These are phyloP conservation scores for Eidolon dupreanum DNA, from an alignment of 2,797 vertebrate species.

Conservation along the genomic window DNA sequence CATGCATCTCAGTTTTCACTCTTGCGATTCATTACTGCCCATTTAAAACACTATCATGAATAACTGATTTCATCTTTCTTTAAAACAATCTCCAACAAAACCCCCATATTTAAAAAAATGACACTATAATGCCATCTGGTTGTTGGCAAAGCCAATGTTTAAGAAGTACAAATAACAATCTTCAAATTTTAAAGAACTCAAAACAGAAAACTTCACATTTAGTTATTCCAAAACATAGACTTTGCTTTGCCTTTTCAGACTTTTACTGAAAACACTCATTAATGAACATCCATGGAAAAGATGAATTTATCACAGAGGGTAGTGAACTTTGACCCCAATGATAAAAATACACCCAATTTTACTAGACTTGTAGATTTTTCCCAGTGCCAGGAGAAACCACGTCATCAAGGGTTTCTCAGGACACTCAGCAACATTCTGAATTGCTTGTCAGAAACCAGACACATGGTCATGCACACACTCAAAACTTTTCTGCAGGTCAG, in stretches of 20 bases:
- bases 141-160: slow-evolving; percentile 44
- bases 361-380: slow-evolving; percentile 66
- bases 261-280: slow-evolving; percentile 50
- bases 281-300: slow-evolving; percentile 65
- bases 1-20: neutral
- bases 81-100: slow-evolving; percentile 40
- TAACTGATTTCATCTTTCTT: slow-evolving; percentile 51
- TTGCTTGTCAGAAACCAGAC: slow-evolving; percentile 67
- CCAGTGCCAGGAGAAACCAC: slow-evolving; percentile 58
- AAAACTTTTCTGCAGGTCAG: slow-evolving; percentile 80
- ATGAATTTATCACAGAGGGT: slow-evolving; percentile 67
- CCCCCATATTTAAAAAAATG: slow-evolving; percentile 56
- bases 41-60: slow-evolving; percentile 21
- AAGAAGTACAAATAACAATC: neutral
- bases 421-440: slow-evolving; percentile 74
- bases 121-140: slow-evolving; percentile 38
- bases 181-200: slow-evolving; percentile 37
- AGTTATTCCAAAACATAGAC: neutral
- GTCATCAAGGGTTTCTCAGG: slow-evolving; percentile 72
- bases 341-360: slow-evolving; percentile 64
- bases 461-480: slow-evolving; percentile 71
- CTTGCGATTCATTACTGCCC: neutral
- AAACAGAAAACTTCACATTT: neutral
- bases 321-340: slow-evolving; percentile 53
- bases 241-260: slow-evolving; percentile 32